Evolutionary conservation across 1,140 invertebrate genomes (phyloP).

Genomic region (Ruditapes philippinarum): DNA sequence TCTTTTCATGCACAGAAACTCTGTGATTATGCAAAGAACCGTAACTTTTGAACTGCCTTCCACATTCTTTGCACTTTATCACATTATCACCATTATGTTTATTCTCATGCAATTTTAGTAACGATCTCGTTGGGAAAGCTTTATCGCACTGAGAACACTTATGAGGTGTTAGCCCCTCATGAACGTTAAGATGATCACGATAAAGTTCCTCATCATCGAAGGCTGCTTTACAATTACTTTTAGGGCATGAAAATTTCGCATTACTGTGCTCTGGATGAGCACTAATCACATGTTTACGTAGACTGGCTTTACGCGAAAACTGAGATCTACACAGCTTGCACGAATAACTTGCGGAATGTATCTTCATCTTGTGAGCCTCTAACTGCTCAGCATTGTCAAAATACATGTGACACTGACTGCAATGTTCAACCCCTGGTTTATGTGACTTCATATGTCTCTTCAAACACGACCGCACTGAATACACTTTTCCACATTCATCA

Average conservation of each 20-base stretch:
- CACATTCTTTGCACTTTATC: conserved; percentile 13
- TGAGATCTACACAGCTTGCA: not conserved
- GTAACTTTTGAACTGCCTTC: not conserved
- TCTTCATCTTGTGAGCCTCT: not conserved
- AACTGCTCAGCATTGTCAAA: not conserved
- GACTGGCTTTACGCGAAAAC: not conserved
- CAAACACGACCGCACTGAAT: not conserved
- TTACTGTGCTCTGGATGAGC: not conserved
- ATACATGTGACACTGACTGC: conserved; percentile 3
- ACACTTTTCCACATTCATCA: conserved; percentile 16
- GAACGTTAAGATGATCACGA: conserved; percentile 27
- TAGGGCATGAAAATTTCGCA: conserved; percentile 23
- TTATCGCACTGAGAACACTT: not conserved
- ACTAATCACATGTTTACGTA: conserved; percentile 8
- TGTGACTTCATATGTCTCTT: conserved; percentile 18
- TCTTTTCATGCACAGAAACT: conserved; percentile 10
- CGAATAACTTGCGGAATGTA: not conserved
- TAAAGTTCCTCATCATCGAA: not conserved
- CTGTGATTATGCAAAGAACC: conserved; percentile 28
- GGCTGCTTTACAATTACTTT: not conserved
- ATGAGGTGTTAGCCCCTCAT: not conserved
- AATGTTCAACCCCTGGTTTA: not conserved
- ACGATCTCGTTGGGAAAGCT: not conserved
- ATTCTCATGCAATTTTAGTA: not conserved
- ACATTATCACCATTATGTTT: not conserved